Conservation (phyloP, 1,140 invertebrate genomes). For the Bombus difficillimus region DNA sequence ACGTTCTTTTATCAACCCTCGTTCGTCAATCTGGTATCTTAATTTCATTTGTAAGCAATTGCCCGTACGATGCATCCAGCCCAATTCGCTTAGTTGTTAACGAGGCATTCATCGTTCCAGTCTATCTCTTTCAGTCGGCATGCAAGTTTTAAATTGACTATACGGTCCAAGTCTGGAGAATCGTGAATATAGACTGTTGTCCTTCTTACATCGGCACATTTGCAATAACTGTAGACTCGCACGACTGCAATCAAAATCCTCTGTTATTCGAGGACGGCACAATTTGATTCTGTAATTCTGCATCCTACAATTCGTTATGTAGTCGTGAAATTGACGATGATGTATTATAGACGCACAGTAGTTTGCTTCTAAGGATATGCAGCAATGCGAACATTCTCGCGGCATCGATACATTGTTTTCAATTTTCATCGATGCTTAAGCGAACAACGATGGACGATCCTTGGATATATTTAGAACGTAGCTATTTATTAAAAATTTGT, state of each 20-base stretch:
- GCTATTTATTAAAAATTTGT: background rate
- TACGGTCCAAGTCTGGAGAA: background rate
- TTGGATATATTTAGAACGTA: background rate
- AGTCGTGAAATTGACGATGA: constrained; percentile 18
- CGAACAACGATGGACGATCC: background rate
- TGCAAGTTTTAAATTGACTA: constrained; percentile 21
- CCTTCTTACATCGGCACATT: background rate
- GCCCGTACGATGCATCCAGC: background rate
- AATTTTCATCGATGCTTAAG: constrained; percentile 1
- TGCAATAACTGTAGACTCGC: constrained; percentile 26
- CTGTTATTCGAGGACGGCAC: background rate
- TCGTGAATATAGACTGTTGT: background rate
- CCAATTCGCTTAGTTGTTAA: background rate
- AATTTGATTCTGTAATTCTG: constrained; percentile 4
- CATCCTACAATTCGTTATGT: constrained; percentile 5
- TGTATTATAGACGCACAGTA: constrained; percentile 54
- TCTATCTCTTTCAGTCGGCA: constrained; percentile 36
- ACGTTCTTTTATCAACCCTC: too few species aligned
- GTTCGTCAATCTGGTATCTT: background rate
- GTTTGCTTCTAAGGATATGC: constrained; percentile 36
- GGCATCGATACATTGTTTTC: too few species aligned
- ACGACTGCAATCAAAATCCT: constrained; percentile 37
- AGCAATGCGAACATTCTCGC: background rate
- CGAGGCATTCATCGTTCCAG: background rate
- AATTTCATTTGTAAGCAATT: background rate